These are phyloP conservation scores for Rhodeus uyekii DNA, from an alignment of 2,797 vertebrate genomes.

Conservation along the genomic window DNA sequence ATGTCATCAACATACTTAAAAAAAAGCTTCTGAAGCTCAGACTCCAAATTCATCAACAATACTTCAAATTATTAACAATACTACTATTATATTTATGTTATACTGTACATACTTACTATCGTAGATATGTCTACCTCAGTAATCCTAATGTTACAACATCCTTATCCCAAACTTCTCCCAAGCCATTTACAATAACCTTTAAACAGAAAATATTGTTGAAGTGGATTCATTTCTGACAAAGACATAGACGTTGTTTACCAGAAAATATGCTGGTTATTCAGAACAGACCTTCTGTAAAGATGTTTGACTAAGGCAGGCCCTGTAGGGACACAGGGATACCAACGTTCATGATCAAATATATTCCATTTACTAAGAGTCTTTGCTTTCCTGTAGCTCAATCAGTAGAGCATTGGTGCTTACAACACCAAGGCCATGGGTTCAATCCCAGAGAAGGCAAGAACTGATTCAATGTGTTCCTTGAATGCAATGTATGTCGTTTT, in stretches of 20 bases:
- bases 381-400: too few relatives aligned
- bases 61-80: not conserved
- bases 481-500: too few relatives aligned
- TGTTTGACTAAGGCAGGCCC: not conserved
- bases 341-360: not conserved
- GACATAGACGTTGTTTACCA: not conserved
- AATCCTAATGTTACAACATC: not conserved
- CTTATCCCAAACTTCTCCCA: not conserved
- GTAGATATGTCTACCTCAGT: not conserved
- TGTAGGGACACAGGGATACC: not conserved
- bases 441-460: too few relatives aligned
- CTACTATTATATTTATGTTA: not conserved
- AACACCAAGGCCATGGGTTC: too few relatives aligned
- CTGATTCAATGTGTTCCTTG: too few relatives aligned
- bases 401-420: too few relatives aligned
- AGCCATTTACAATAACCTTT: not conserved
- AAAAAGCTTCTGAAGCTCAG: not conserved
- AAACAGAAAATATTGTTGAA: not conserved
- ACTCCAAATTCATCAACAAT: not conserved
- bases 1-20: not conserved
- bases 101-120: not conserved
- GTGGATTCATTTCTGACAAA: not conserved
- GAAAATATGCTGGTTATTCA: not conserved
- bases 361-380: not conserved
- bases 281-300: not conserved